A percentile compares a stretch with the other conserved stretches of the same genome.
Evolutionary conservation across 1,140 invertebrate genomes (phyloP).

Genomic region (Diachasma alloeum): DNA sequence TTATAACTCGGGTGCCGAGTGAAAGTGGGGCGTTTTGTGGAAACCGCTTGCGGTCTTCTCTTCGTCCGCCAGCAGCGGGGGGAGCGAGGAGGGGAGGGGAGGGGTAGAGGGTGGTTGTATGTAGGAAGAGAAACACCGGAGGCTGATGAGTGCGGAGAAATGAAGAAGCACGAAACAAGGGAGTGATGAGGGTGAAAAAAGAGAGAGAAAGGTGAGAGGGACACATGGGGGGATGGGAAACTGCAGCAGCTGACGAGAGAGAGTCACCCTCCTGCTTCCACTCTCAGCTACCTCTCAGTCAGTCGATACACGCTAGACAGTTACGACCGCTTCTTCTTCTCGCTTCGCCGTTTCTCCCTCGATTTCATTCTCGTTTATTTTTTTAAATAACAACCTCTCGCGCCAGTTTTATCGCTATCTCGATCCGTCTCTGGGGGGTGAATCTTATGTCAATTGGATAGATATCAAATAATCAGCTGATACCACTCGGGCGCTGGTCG

Average conservation of each 20-base stretch:
- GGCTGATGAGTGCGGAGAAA: slow-evolving; percentile 6
- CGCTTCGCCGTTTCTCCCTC: too few species aligned
- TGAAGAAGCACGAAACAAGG: slow-evolving; percentile 13
- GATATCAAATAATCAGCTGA: background rate
- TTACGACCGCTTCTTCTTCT: slow-evolving; percentile 30
- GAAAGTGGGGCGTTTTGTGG: slow-evolving; percentile 32
- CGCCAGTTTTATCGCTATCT: too few species aligned
- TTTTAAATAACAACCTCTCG: too few species aligned
- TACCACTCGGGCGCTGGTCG: background rate
- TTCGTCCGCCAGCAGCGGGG: background rate
- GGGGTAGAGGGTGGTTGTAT: slow-evolving; percentile 6
- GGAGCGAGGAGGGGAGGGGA: slow-evolving; percentile 23
- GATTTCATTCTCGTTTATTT: too few species aligned
- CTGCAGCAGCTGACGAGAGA: slow-evolving; percentile 34
- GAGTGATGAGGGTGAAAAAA: slow-evolving; percentile 8
- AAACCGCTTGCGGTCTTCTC: slow-evolving; percentile 37
- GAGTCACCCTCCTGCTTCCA: slow-evolving; percentile 36
- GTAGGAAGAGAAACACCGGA: background rate
- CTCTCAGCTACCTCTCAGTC: slow-evolving; percentile 29
- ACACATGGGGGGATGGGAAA: slow-evolving; percentile 34
- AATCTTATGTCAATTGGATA: too few species aligned
- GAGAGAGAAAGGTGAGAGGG: slow-evolving; percentile 25
- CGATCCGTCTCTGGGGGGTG: too few species aligned
- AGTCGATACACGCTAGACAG: slow-evolving; percentile 45
- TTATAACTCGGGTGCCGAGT: slow-evolving; percentile 5